Base-by-base conservation (phyloP, 2,797 vertebrate species). In the Carapus acus region DNA sequence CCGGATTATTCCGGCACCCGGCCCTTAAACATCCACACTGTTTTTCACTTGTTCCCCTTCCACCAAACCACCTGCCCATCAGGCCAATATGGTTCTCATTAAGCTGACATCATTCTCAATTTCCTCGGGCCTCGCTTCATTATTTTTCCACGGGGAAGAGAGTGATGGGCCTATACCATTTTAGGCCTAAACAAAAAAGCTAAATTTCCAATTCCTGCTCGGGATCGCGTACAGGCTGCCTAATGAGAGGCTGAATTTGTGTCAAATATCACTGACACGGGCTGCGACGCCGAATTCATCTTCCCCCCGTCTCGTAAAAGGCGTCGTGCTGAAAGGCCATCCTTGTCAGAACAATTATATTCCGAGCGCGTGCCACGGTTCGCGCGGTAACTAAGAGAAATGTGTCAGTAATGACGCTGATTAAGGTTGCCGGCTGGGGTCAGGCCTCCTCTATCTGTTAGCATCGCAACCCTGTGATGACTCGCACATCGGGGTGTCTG, bases 41-140 rank as follows among this genome's bases (percentile, higher is more conserved):
- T 83, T 82, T 85, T 88, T 82, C 85, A 88, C 84, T 88, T 88
- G 86, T 80, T 83, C 69, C 67, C 75, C n/a, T 73, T 80, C 81
- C 71, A 58, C 59, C 58, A 77, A 84, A 79, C 83, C 88, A 90
- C 88, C 88, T 89, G 88, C 78, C 79, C 66, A 43, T 71, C 49
- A 54, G 64, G 48, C 60, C 73, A 82, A 62, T 71, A 60, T 83
- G 80, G 70, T 83, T 81, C 73, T 78, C 67, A 83, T 86, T 83
- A 73, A 49, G 40, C 39, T 53, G 55, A 71, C 65, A 62, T 66
- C 48, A 57, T 65, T 69, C 59, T 70, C 60, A 60, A 62, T 64
- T 71, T 80, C 52, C 68, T 73, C 48, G 36, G 62, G 68, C 43
- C 24, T 42, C 48, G 55, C 47, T 63, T 69, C 48, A 53, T 64